phyloP scores from a whole-genome alignment of 1,140 invertebrate genomes.

The Hypsibius dujardini region DNA sequence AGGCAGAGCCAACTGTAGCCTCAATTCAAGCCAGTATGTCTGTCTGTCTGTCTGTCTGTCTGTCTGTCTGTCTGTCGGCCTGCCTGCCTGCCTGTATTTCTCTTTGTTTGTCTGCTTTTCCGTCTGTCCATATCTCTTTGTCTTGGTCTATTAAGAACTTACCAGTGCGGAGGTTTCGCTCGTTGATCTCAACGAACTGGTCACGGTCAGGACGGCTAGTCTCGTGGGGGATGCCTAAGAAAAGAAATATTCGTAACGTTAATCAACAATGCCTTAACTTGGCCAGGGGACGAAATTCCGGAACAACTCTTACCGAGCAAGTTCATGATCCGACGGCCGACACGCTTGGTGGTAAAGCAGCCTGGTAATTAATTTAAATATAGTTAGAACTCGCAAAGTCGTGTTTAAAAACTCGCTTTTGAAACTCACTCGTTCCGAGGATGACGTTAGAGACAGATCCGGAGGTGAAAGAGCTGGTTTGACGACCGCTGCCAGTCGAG shows the following conservation, averaged over 20 bases:
- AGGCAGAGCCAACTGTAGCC: not conserved
- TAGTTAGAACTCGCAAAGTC: not conserved
- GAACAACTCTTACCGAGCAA: not conserved
- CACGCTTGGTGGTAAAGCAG: constrained; percentile 2
- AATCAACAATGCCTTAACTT: not conserved
- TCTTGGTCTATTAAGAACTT: not conserved
- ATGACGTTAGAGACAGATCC: not conserved
- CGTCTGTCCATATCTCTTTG: no score
- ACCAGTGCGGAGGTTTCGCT: not conserved
- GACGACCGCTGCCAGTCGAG: not conserved
- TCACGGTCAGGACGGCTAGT: constrained; percentile 13
- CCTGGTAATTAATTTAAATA: not conserved
- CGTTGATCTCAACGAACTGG: not conserved
- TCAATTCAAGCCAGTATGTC: no score
- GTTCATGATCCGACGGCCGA: constrained; percentile 6
- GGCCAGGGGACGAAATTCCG: no score
- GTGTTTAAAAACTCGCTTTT: not conserved
- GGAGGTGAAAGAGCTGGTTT: not conserved
- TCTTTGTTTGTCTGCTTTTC: no score
- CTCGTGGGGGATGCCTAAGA: constrained; percentile 8
- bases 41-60: no score
- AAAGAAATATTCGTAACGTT: not conserved
- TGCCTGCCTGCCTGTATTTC: no score
- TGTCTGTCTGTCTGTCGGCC: no score
- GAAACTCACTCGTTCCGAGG: not conserved